Evolutionary conservation across 2,797 vertebrate genomes (phyloP).

Genomic region (Huso huso): DNA sequence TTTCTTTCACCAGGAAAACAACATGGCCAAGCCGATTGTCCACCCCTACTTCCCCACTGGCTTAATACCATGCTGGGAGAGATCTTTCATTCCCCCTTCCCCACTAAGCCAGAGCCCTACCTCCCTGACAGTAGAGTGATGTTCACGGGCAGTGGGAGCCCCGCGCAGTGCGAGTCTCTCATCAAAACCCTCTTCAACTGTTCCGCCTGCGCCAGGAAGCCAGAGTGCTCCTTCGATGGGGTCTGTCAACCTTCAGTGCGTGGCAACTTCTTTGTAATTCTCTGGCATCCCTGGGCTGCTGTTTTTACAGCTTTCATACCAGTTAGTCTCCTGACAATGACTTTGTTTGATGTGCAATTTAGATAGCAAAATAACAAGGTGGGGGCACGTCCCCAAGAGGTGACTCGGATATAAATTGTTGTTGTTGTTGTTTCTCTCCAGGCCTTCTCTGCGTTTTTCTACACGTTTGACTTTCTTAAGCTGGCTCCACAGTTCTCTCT

Average conservation of each 20-base stretch:
- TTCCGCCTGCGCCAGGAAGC: conserved; percentile 28
- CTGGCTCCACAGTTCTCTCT: conserved; percentile 33
- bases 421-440: conserved; percentile 13
- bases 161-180: conserved; percentile 32
- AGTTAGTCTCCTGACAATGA: background rate
- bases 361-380: too few species aligned
- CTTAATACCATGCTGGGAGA: conserved; percentile 33
- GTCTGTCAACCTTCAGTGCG: conserved; percentile 48
- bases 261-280: conserved; percentile 57
- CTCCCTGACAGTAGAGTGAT: conserved; percentile 10
- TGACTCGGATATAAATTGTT: too few species aligned
- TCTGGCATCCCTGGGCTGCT: background rate
- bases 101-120: background rate
- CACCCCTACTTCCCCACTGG: conserved; percentile 58
- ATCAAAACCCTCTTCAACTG: conserved; percentile 50
- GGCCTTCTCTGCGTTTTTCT: conserved; percentile 42
- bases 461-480: conserved; percentile 41
- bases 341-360: too few species aligned
- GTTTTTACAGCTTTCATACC: background rate
- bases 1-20: conserved; percentile 21
- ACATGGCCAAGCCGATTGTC: background rate
- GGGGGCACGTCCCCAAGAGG: too few species aligned
- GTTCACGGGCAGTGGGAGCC: conserved; percentile 45
- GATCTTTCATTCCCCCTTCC: conserved; percentile 49
- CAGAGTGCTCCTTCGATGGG: conserved; percentile 47